Conservation (phyloP, 1,140 invertebrate species). For the Oscheius sp. region DNA sequence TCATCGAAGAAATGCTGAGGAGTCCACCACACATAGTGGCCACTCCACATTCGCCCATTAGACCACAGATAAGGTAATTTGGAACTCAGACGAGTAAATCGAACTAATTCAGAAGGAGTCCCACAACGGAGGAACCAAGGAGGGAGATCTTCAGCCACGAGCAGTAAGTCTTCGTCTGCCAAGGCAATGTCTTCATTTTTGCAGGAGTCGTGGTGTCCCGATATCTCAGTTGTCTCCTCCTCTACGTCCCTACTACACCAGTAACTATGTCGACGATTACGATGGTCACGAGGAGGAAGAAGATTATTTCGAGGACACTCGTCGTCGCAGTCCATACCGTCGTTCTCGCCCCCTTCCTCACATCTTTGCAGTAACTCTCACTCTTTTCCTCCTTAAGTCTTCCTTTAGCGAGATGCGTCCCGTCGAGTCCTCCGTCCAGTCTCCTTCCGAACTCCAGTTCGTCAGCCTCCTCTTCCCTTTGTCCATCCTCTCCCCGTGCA, state of each 20-base stretch:
- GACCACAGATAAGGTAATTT: background rate
- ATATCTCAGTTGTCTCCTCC: background rate
- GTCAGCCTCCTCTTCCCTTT: background rate
- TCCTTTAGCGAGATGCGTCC: too few species aligned
- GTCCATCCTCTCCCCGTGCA: background rate
- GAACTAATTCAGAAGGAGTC: background rate
- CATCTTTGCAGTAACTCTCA: too few species aligned
- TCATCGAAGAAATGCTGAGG: slow-evolving; percentile 1
- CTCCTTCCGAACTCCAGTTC: background rate
- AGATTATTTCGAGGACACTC: slow-evolving; percentile 1
- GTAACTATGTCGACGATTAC: background rate
- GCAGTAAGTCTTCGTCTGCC: background rate
- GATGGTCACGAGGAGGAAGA: background rate
- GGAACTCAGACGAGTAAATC: background rate
- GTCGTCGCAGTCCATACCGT: background rate
- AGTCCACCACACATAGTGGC: background rate
- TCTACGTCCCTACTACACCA: background rate
- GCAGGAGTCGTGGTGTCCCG: background rate
- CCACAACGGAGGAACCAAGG: background rate
- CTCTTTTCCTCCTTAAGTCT: too few species aligned
- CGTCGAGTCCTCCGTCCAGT: too few species aligned
- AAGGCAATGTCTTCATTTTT: background rate
- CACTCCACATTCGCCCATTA: background rate
- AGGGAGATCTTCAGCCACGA: background rate
- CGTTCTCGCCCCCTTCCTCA: too few species aligned